Conservation (phyloP, 1,140 invertebrate species). For the Penaeus indicus region DNA sequence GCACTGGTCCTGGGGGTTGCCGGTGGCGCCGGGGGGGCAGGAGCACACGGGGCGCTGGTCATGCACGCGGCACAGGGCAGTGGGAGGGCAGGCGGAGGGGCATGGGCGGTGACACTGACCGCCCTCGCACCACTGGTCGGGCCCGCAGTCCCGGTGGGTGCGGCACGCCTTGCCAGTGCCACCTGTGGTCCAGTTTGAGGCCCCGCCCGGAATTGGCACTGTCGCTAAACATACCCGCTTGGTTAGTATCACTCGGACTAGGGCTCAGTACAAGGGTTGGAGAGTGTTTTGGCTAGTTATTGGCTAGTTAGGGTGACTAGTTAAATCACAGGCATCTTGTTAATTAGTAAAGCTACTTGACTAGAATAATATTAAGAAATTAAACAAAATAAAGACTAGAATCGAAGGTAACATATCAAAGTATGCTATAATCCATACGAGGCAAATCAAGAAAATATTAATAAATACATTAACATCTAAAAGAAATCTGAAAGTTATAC, state of each 20-base stretch:
- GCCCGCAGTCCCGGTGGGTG: conserved; percentile 67
- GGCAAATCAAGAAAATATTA: background rate
- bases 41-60: conserved; percentile 68
- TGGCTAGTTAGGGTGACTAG: conserved; percentile 1
- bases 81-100: conserved; percentile 67
- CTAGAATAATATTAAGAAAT: conserved; percentile 26
- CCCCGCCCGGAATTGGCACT: background rate
- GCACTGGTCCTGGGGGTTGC: conserved; percentile 79
- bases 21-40: conserved; percentile 68
- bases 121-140: conserved; percentile 67
- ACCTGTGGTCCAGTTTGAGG: conserved; percentile 74
- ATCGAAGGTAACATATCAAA: conserved; percentile 67
- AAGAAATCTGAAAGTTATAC: too few species aligned
- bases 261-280: too few species aligned
- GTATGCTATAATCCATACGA: background rate
- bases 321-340: conserved; percentile 24
- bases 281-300: background rate
- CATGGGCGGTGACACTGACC: conserved; percentile 67
- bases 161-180: conserved; percentile 77
- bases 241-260: conserved; percentile 1
- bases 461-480: too few species aligned
- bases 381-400: background rate
- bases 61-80: conserved; percentile 67
- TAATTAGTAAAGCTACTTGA: conserved; percentile 27
- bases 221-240: conserved; percentile 34